Base-by-base conservation (phyloP, 1,140 invertebrate species). In the Eciton burchellii region DNA sequence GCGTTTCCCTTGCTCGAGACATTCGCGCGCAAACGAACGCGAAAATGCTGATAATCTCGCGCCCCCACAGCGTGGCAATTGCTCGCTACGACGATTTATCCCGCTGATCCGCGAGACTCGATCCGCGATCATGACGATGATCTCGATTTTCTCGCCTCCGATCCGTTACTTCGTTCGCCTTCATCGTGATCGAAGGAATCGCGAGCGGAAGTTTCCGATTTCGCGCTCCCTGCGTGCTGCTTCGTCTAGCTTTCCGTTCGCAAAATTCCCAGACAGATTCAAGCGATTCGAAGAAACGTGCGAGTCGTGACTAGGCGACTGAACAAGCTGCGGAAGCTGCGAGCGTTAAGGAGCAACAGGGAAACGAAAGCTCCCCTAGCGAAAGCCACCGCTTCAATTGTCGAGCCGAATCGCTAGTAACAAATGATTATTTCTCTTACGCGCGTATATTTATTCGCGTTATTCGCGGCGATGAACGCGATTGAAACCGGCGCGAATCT, bases 11-110 rank as follows among this genome's bases (percentile, higher is more conserved):
- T 8, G 26, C 19, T 21, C 41, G 49, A 74, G 60, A 29, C 26
- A 54, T 43, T 68, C 43, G 45, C 72, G 49, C n/a, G n/a, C n/a
- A n/a, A n/a, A n/a, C n/a, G n/a, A n/a, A n/a, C n/a, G n/a, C n/a
- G n/a, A n/a, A 35, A 68, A 79, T 19, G 8, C 68, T 68, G 63
- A 79, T 70, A 70, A 68, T 35, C 19, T 1, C 3, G 6, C 2
- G 9, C 6, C 6, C 49, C 54, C 68, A 11, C 11, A 6, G 12
- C 12, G 12, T n/a, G 16, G 12, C n/a, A n/a, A 21, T 62, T 63
- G n/a, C 56, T 56, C 3, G 14, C 24, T n/a, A n/a, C 11, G 16
- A 49, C 60, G 56, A 65, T 68, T 68, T 49, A 60, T 65, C 26
- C n/a, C 52, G 60, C 12, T 3, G 16, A n/a, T 49, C n/a, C 29